Conservation (phyloP, 2,888 invertebrate genomes). For the Ophioninae sp. region DNA sequence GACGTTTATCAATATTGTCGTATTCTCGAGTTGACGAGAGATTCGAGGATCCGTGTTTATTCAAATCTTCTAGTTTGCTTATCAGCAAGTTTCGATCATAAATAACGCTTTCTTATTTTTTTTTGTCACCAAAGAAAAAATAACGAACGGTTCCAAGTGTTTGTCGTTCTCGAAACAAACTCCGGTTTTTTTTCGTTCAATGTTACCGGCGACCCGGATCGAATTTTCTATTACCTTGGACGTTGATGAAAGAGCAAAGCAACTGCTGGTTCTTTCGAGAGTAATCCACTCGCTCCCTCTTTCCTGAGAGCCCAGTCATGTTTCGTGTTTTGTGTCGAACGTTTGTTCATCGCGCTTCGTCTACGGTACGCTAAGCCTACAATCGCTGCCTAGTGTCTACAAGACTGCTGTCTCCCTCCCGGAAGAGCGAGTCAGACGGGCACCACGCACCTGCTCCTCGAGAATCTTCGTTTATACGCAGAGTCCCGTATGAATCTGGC, state of each 20-base stretch:
- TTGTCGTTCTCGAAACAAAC: slow-evolving; percentile 21
- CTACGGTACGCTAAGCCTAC: slow-evolving; percentile 21
- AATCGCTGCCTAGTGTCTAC: slow-evolving; percentile 9
- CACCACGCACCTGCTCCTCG: slow-evolving; percentile 61
- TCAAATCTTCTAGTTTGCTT: slow-evolving; percentile 7
- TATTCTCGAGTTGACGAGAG: background rate
- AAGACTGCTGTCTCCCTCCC: slow-evolving; percentile 11
- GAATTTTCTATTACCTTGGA: slow-evolving; percentile 33
- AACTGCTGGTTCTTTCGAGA: slow-evolving; percentile 24
- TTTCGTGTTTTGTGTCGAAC: slow-evolving; percentile 45
- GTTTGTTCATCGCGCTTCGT: slow-evolving; percentile 47
- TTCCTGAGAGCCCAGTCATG: slow-evolving; percentile 11
- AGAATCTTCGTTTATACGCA: slow-evolving; percentile 62
- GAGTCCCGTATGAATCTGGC: slow-evolving; percentile 66
- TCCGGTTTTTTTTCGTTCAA: slow-evolving; percentile 19
- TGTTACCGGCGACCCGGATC: background rate
- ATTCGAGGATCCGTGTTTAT: background rate
- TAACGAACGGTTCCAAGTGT: slow-evolving; percentile 10
- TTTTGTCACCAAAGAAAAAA: slow-evolving; percentile 26
- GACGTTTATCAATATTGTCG: slow-evolving; percentile 25
- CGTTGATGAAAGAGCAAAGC: slow-evolving; percentile 29
- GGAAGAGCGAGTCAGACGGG: slow-evolving; percentile 23
- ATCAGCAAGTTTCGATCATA: background rate
- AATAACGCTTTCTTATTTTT: background rate
- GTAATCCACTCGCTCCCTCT: slow-evolving; percentile 26